Base-by-base conservation (phyloP, 92 coral and sea anemone species). In the Virgularia gustaviana region DNA sequence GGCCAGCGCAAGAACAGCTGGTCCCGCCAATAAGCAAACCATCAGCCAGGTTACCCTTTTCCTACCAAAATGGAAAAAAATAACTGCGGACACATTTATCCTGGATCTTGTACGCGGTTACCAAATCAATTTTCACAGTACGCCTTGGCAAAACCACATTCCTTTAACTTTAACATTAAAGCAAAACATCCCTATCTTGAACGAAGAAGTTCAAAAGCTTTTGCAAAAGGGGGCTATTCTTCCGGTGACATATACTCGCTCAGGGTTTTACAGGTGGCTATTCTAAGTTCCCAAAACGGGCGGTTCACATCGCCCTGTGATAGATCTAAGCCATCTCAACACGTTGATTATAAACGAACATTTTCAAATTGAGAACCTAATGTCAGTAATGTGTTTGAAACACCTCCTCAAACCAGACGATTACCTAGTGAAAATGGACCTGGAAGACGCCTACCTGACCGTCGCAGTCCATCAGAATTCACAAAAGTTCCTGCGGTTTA, bases 251-350 rank as follows among this genome's bases (percentile, higher is more conserved):
- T 42, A 35, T 60, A 55, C 78, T 37, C 27, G 62, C 37, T 49
- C 15, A 0, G 73, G 84, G 4, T 79, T 71, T 72, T 78, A 79
- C 84, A 79, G 84, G 60, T 79, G 79, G n/a, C 63, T 72, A 23
- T 80, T 72, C 61, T 57, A 49, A 20, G 81, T 81, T 28, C 73
- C 86, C 72, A 81, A 80, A 35, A 80, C 47, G 53, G 80, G 43
- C 1, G 74, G 85, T 36, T 12, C 74, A 45, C 1, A 72, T 53
- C 71, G 84, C 43, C 81, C 81, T 22, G 64, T 81, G 36, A 81
- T 75, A 76, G 83, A 83, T n/a, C 75, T 78, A 9, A 71, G 83
- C 64, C 47, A 53, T 22, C 56, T 83, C 7, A 83, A 78, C 79
- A 49, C 71, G 75, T 83, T 83, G 37, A 49, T 83, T 6, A 8